Evolutionary conservation across 2,113 vertebrate species (phyloP), one percentile per base, ranked within the genome.

Genomic region (Actenoides hombroni): DNA sequence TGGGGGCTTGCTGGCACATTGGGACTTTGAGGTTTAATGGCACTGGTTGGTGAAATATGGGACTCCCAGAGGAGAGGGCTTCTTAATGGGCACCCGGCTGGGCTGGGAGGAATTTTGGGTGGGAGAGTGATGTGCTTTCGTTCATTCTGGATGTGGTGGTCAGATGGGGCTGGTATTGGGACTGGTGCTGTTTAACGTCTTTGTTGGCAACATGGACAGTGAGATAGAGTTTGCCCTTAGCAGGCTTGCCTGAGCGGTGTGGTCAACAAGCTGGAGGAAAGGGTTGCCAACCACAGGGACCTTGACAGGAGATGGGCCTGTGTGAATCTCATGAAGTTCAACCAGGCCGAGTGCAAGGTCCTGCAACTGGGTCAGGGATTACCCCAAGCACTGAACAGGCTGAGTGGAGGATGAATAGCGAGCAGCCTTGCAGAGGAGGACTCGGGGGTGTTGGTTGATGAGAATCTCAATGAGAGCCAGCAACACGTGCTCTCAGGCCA

Each of bases 21-120:
- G 33, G 67, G 33, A 18, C 51, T 18, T 20, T 3, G 26, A 31
- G 59, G 53, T 16, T 31, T 56, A 6, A 39, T 3, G 31, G 33
- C 26, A 11, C 17, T 5, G 3, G 19, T 3, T 42, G 39, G 20
- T 24, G n/a, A 18, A 35, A 2, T 1, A 6, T 0, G 5, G 49
- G 29, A 46, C 12, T 5, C 33, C 10, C 17, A 40, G 29, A 69
- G 56, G 24, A 71, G 13, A n/a, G 13, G n/a, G 4, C 35, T 46
- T 28, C 67, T 59, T 10, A 11, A n/a, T 29, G 40, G 29, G 31
- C 4, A 25, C 18, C 7, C 40, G 13, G 8, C 61, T 13, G 21
- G 37, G n/a, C 65, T 9, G 10, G 29, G 33, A 6, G 15, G 33
- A 5, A 31, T 4, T 8, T 13, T 33, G 2, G 35, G 23, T 7